These are phyloP conservation scores for Peromyscus maniculatus DNA, from an alignment of 2,113 vertebrate genomes.

Conservation along the genomic window DNA sequence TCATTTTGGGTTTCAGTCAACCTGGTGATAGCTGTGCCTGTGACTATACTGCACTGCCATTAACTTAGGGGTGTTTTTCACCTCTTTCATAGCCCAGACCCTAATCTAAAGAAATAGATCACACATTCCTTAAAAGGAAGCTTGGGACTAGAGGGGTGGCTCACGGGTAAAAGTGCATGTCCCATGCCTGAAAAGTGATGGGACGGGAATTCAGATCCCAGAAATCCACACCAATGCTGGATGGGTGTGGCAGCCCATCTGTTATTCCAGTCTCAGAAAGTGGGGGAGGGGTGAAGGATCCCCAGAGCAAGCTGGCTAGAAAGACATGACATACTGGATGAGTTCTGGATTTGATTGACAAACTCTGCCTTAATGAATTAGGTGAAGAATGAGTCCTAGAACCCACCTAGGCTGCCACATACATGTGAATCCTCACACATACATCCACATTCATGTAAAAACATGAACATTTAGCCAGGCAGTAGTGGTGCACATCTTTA, in stretches of 20 bases:
- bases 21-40: not conserved
- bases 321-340: not conserved
- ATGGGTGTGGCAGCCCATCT: not conserved
- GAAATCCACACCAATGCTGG: not conserved
- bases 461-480: not conserved
- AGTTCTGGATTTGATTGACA: not conserved
- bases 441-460: not conserved
- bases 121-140: not conserved
- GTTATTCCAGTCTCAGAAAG: not conserved
- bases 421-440: not conserved
- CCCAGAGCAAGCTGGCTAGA: not conserved
- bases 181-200: not conserved
- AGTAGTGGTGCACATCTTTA: no score
- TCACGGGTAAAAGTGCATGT: not conserved
- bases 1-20: not conserved
- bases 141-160: not conserved
- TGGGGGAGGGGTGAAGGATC: not conserved
- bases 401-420: not conserved
- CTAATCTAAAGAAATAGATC: not conserved
- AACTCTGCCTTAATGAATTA: not conserved
- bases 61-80: not conserved
- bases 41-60: not conserved
- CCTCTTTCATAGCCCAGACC: not conserved
- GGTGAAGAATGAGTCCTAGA: not conserved
- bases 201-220: not conserved